These are phyloP conservation scores for Bellardia bayeri DNA, from an alignment of 2,888 invertebrate species.

Conservation along the genomic window DNA sequence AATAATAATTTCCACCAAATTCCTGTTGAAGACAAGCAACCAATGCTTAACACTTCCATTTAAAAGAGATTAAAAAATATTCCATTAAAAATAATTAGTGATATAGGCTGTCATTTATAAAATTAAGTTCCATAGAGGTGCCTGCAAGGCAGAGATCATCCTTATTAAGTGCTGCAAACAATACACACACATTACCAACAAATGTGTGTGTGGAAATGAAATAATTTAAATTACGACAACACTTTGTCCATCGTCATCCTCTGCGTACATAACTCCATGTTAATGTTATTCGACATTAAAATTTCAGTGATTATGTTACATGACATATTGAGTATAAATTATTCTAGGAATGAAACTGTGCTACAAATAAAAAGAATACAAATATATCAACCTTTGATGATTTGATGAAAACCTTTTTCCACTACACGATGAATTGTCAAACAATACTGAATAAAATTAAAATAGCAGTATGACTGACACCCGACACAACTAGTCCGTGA, in stretches of 20 bases:
- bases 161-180: not conserved
- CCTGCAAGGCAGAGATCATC: not conserved
- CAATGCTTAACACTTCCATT: no score
- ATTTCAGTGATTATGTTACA: not conserved
- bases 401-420: not conserved
- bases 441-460: no score
- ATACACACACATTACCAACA: not conserved
- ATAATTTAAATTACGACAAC: slow-evolving; percentile 15
- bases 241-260: not conserved
- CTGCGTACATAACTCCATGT: no score
- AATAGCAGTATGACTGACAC: no score
- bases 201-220: not conserved
- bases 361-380: no score
- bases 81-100: not conserved
- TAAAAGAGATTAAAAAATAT: not conserved
- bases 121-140: not conserved
- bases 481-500: no score
- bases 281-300: not conserved
- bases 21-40: no score
- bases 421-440: no score
- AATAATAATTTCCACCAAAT: no score
- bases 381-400: not conserved
- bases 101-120: not conserved
- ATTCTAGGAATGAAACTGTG: not conserved
- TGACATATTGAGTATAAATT: not conserved